Evolutionary conservation across 2,113 vertebrate species (phyloP).

Genomic region (Ardeotis arabs): DNA sequence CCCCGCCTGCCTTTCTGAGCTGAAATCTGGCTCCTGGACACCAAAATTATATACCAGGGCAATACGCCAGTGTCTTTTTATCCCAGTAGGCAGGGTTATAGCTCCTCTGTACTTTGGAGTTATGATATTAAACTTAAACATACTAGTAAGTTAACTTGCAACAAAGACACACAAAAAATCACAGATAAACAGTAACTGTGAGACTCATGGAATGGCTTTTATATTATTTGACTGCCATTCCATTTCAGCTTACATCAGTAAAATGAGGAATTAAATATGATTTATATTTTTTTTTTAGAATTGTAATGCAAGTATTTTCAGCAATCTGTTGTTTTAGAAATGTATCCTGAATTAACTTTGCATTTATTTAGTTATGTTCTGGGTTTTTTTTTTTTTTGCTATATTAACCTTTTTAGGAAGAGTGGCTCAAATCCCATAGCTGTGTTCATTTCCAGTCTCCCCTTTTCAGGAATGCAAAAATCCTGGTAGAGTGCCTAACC

Average conservation of each 20-base stretch:
- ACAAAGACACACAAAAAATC: not conserved
- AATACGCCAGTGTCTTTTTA: not conserved
- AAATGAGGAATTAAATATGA: not conserved
- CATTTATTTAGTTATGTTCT: not conserved
- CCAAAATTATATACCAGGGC: not conserved
- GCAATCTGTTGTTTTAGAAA: too few relatives aligned
- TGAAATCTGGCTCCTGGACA: not conserved
- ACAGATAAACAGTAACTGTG: not conserved
- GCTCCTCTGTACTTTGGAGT: not conserved
- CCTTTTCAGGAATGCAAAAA: constrained; percentile 80
- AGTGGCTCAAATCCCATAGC: not conserved
- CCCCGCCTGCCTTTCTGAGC: not conserved
- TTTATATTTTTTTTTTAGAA: too few relatives aligned
- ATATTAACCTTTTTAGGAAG: not conserved
- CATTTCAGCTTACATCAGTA: not conserved
- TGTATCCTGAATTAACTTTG: not conserved
- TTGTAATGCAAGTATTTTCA: too few relatives aligned
- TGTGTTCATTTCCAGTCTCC: not conserved
- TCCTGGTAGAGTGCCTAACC: constrained; percentile 95
- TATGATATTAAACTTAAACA: not conserved
- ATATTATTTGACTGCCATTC: not conserved
- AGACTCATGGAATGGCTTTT: not conserved
- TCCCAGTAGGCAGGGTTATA: not conserved
- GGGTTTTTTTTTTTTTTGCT: not conserved
- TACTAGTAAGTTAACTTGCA: not conserved